Evolutionary conservation across 2,888 invertebrate species (phyloP).

Genomic region (Dicranocentrus wangi): DNA sequence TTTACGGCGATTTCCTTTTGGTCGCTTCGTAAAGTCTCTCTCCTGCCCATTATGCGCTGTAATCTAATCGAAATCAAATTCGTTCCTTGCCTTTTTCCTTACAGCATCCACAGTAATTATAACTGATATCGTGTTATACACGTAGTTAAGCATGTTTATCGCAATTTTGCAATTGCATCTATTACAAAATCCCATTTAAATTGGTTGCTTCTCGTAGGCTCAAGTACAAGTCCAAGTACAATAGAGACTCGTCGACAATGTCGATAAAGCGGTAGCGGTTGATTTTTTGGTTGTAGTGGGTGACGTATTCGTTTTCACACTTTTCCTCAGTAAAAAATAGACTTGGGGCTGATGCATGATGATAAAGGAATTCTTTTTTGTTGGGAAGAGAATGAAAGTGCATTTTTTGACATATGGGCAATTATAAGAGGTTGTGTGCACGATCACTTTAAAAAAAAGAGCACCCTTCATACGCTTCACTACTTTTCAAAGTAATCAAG

Average conservation of each 20-base stretch:
- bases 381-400: slow-evolving; percentile 58
- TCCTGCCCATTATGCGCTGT: neutral
- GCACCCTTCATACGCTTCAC: slow-evolving; percentile 54
- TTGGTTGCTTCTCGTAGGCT: too few species aligned
- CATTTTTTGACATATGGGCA: slow-evolving; percentile 41
- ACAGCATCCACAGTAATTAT: too few species aligned
- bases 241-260: too few species aligned
- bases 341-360: too few species aligned
- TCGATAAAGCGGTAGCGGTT: neutral
- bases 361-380: slow-evolving; percentile 4
- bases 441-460: slow-evolving; percentile 14
- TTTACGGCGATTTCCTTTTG: slow-evolving; percentile 35
- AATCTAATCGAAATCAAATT: slow-evolving; percentile 34
- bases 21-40: slow-evolving; percentile 47
- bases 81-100: slow-evolving; percentile 12
- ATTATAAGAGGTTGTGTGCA: slow-evolving; percentile 35
- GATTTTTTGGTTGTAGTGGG: neutral
- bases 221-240: too few species aligned
- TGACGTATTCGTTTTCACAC: slow-evolving; percentile 14
- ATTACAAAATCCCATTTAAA: neutral
- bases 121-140: too few species aligned
- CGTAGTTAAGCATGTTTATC: too few species aligned
- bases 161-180: neutral
- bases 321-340: neutral
- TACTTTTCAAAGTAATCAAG: slow-evolving; percentile 4